phyloP scores from a whole-genome alignment of 2,113 vertebrate genomes.

The Atractosteus spatula region DNA sequence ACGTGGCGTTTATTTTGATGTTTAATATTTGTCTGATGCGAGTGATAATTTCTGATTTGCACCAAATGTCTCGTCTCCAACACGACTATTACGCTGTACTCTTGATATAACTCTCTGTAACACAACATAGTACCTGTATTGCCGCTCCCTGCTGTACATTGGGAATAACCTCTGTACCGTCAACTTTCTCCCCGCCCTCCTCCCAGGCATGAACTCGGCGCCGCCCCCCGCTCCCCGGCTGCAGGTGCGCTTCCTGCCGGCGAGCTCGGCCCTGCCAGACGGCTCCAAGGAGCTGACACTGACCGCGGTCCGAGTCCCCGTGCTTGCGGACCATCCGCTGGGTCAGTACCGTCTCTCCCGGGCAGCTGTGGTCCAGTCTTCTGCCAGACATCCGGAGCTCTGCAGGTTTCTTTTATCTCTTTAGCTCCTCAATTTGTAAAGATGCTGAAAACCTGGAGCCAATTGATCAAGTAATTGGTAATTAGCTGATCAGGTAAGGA shows the following conservation, averaged over 20 bases:
- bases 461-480: too few species aligned
- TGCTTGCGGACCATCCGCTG: constrained; percentile 73
- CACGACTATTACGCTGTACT: too few species aligned
- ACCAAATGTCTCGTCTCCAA: too few species aligned
- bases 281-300: constrained; percentile 51
- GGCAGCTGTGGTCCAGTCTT: not conserved
- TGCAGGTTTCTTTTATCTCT: not conserved
- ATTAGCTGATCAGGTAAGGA: too few species aligned
- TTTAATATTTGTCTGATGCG: too few species aligned
- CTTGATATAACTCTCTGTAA: not conserved
- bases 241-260: constrained; percentile 66
- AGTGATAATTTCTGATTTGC: too few species aligned
- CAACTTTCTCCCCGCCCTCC: not conserved
- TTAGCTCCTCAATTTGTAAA: too few species aligned
- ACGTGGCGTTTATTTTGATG: too few species aligned
- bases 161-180: too few species aligned
- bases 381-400: not conserved
- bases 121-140: not conserved
- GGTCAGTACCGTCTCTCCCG: constrained; percentile 59
- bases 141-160: too few species aligned
- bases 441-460: too few species aligned
- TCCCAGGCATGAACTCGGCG: constrained; percentile 64
- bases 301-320: constrained; percentile 61
- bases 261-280: constrained; percentile 20
- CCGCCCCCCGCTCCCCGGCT: constrained; percentile 38